A percentile compares a stretch with the other conserved stretches of the same genome.
phyloP scores from a whole-genome alignment of 1,140 invertebrate genomes.

The Drosophila teissieri region DNA sequence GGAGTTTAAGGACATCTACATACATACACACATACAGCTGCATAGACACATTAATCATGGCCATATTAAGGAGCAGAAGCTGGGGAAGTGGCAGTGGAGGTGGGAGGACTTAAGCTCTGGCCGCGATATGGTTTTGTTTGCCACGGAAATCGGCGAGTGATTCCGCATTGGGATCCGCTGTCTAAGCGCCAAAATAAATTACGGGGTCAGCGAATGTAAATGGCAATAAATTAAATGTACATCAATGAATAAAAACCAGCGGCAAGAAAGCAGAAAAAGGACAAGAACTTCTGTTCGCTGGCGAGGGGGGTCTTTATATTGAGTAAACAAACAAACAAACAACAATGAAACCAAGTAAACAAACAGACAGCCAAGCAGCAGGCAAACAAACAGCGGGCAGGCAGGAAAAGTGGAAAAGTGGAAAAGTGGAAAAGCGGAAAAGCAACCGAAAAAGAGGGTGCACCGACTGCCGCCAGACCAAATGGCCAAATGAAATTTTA shows the following conservation, averaged over 20 bases:
- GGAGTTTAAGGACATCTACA: constrained; percentile 5
- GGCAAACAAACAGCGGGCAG: constrained; percentile 47
- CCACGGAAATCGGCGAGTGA: constrained; percentile 27
- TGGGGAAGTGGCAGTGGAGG: too few species aligned
- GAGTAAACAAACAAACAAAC: constrained; percentile 71
- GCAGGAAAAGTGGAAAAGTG: constrained; percentile 24
- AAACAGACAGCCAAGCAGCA: constrained; percentile 69
- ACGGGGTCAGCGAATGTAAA: constrained; percentile 60
- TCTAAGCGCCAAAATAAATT: constrained; percentile 69
- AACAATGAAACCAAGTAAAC: constrained; percentile 76
- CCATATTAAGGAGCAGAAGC: not conserved
- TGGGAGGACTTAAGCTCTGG: constrained; percentile 3
- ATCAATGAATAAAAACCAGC: constrained; percentile 62
- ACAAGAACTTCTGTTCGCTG: constrained; percentile 59
- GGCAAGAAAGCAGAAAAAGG: constrained; percentile 34
- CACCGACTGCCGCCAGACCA: constrained; percentile 1
- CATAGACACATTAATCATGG: constrained; percentile 71
- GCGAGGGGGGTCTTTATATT: constrained; percentile 46
- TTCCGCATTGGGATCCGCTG: constrained; percentile 13
- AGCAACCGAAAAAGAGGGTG: constrained; percentile 5
- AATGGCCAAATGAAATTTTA: constrained; percentile 74
- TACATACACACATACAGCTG: too few species aligned
- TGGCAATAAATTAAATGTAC: constrained; percentile 80
- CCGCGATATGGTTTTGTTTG: constrained; percentile 68
- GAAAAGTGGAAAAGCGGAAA: constrained; percentile 2